Evolutionary conservation across 2,797 vertebrate genomes (phyloP), one percentile per base, ranked within the genome.

Genomic region (Gallinago stenura): DNA sequence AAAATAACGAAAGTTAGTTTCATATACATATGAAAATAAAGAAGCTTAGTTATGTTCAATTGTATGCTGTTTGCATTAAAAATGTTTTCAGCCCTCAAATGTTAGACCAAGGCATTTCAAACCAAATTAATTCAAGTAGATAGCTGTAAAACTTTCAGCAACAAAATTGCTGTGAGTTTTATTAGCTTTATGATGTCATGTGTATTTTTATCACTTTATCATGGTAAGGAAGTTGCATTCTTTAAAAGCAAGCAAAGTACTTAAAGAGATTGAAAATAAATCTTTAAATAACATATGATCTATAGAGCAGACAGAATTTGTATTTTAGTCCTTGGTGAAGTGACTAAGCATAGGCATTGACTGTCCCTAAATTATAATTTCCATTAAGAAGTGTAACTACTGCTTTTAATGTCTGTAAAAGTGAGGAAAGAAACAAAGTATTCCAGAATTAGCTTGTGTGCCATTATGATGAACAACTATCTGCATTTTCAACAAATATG

Each of bases 171-270:
- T 60, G 21, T 45, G 53, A 61, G 43, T 70, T 81, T 71, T 41
- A 64, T 50, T 8, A 76, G 62, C 37, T 90, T 91, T 87, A 82
- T 90, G 69, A 86, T 78, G 66, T 93, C 66, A 81, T 71, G 13
- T 65, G 18, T 92, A 82, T 92, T 87, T 95, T 95, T 90, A 87
- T 90, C 46, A 39, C 57, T 88, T 85, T 68, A 56, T 91, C 33
- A 31, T 66, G 39, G 77, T 88, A 83, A 94, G 91, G 83, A 92
- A 95, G 28, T 45, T 35, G 46, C 33, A n/a, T 1, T 53, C 68
- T 80, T 91, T 83, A 68, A 80, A 94, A 89, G 28, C 56, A 77
- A 83, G 25, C 15, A 33, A 73, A 69, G 58, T 82, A n/a, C 22
- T 73, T 24, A 24, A 48, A 48, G 46, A 14, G 22, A 48, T 48